Evolutionary conservation across 2,888 invertebrate genomes (phyloP), one percentile per base, ranked within the genome.

Genomic region (Teinopalpus imperialis): DNA sequence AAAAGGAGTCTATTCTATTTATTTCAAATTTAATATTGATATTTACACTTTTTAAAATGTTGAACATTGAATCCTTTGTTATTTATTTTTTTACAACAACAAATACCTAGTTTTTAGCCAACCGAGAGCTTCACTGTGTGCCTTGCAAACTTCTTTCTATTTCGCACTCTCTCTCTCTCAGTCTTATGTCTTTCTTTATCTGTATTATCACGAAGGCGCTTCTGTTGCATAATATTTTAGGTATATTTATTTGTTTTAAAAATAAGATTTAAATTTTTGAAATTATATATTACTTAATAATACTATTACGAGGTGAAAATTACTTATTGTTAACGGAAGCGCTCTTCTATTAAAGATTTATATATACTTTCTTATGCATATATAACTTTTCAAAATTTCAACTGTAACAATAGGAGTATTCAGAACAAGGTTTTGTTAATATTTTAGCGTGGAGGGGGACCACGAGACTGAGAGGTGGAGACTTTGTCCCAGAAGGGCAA

Each of bases 391-490:
- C 43, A 31, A 52, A 52, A 53, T 52, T 54, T 49, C 2, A 14
- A 18, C 2, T 31, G 7, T 35, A 18, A 39, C 32, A 48, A 35
- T 46, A 47, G 41, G 36, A 14, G n/a, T 32, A 53, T 53, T 49
- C 53, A 57, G 58, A 56, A 52, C 35, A 47, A 56, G 52, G 43
- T 59, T 56, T 60, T 52, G 39, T 77, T 83, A 69, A 60, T 61
- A 74, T 86, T 88, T 83, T 87, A 88, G 87, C 76, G 72, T 63
- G 77, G 82, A 77, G 80, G 59, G 63, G 66, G 75, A 69, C 63
- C 75, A 71, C 66, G 85, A 81, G 75, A 81, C 76, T 71, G 87
- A 88, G 74, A 76, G 82, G 64, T 85, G 87, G 87, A 72, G 81
- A 72, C 81, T 87, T 51, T 88, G 83, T 66, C 82, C 86, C 41